Evolutionary conservation across 2,113 vertebrate genomes (phyloP), one percentile per base, ranked within the genome.

Genomic region (Cairina moschata): DNA sequence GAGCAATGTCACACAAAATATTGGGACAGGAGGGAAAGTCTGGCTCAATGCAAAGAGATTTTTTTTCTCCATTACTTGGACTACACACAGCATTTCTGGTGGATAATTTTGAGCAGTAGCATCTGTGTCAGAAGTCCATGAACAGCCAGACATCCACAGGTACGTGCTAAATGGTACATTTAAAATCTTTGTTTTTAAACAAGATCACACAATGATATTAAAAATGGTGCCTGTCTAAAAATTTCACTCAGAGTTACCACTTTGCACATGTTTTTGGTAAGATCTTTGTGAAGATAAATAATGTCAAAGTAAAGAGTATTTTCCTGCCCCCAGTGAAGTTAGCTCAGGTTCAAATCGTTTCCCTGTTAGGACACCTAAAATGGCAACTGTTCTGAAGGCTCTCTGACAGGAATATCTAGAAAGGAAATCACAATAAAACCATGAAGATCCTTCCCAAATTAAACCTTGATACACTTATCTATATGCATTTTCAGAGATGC

Each of bases 61-160:
- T 84, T 56, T 73, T 60, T 50, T 44, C 48, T 73, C 7, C 9
- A 0, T 40, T 78, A 7, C 2, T 58, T 84, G 21, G 3, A 55
- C 67, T 86, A 23, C 4, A 58, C 9, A 44, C 4, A 18, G 2
- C 0, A 0, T 28, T 91, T 71, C 60, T 71, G 13, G 18, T 31
- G 78, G 6, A 28, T 32, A 13, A 6, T 22, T 78, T 66, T 25
- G 59, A 58, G 42, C 14, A 91, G 56, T 12, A 86, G 17, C 17
- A 63, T 21, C 18, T 58, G 9, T 63, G 38, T 50, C 46, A 65
- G 22, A 74, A 84, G 13, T 32, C 63, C 26, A 34, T 17, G 15
- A 84, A 66, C 8, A 67, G 46, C 5, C 32, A 80, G 59, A 44
- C 2, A 50, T 17, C 13, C 34, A 66, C 8, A 50, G 31, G 15